These are phyloP conservation scores for Ammospiza nelsoni DNA, from an alignment of 2,113 vertebrate species.

Conservation along the genomic window DNA sequence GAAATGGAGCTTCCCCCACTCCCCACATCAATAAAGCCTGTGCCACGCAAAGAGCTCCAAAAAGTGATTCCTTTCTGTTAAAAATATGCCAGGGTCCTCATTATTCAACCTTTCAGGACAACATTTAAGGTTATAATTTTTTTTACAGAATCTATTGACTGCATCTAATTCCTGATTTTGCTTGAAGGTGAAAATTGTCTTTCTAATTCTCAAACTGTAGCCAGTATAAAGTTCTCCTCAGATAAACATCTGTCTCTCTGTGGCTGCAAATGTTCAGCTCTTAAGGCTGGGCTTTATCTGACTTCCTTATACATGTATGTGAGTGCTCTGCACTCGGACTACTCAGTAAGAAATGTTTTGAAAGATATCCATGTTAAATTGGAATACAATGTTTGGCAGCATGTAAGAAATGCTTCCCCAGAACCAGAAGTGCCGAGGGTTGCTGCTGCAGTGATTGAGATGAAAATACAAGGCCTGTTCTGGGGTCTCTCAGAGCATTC, in stretches of 20 bases:
- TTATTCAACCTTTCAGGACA: not conserved
- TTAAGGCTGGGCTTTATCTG: not conserved
- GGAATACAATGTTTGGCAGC: not conserved
- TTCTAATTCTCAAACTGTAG: not conserved
- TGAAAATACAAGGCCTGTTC: not conserved
- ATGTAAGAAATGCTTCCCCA: not conserved
- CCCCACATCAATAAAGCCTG: fast-evolving
- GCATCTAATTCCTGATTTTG: not conserved
- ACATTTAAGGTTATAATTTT: not conserved
- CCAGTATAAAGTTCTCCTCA: not conserved
- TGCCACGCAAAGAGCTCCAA: not conserved
- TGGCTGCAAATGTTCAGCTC: not conserved
- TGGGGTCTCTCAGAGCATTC: not conserved
- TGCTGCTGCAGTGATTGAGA: not conserved
- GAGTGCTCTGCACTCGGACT: not conserved
- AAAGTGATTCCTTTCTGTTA: not conserved
- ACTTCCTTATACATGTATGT: not conserved
- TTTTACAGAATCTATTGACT: not conserved
- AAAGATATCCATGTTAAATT: not conserved
- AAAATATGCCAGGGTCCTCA: not conserved
- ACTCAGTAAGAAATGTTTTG: not conserved
- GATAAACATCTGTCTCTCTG: conserved; percentile 31
- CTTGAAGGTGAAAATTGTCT: not conserved
- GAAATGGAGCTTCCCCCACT: not conserved
- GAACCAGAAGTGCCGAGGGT: not conserved